Conservation (phyloP, 1,140 invertebrate genomes). For the Pogonomyrmex barbatus region DNA sequence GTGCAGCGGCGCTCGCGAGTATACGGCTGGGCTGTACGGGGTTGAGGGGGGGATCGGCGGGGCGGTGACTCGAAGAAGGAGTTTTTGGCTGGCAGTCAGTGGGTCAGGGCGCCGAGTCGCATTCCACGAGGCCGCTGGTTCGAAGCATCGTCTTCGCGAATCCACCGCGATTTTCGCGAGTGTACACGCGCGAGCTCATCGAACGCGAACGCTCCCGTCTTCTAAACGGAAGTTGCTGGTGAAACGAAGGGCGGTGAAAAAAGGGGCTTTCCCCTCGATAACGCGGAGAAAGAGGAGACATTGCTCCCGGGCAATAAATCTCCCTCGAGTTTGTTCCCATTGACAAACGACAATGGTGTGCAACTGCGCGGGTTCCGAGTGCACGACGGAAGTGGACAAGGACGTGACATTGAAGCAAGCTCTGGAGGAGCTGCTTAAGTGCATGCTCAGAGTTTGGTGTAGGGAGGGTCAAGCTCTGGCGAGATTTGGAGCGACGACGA, state of each 20-base stretch:
- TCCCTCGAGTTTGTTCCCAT: neutral
- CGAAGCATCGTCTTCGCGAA: conserved; percentile 64
- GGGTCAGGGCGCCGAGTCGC: conserved; percentile 84
- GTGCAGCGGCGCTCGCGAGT: conserved; percentile 19
- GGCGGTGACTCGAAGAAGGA: conserved; percentile 73
- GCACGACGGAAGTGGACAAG: conserved; percentile 82
- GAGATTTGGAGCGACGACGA: conserved; percentile 76
- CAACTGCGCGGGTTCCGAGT: conserved; percentile 80
- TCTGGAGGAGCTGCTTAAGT: conserved; percentile 91
- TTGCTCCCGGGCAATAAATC: neutral
- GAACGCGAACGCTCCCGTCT: neutral
- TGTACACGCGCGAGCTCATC: conserved; percentile 32
- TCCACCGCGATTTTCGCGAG: conserved; percentile 33
- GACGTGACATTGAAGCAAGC: conserved; percentile 88
- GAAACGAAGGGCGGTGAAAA: neutral
- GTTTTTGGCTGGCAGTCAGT: conserved; percentile 84
- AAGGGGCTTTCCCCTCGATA: neutral
- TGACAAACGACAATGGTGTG: conserved; percentile 81
- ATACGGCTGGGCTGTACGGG: neutral
- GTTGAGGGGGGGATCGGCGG: neutral
- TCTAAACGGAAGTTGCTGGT: neutral
- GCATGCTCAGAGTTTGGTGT: conserved; percentile 93
- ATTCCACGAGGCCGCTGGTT: conserved; percentile 79
- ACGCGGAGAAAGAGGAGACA: neutral
- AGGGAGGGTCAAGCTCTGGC: conserved; percentile 90